Evolutionary conservation across 2,113 vertebrate species (phyloP), one percentile per base, ranked within the genome.

Genomic region (Cyphomyrus plagiostoma): DNA sequence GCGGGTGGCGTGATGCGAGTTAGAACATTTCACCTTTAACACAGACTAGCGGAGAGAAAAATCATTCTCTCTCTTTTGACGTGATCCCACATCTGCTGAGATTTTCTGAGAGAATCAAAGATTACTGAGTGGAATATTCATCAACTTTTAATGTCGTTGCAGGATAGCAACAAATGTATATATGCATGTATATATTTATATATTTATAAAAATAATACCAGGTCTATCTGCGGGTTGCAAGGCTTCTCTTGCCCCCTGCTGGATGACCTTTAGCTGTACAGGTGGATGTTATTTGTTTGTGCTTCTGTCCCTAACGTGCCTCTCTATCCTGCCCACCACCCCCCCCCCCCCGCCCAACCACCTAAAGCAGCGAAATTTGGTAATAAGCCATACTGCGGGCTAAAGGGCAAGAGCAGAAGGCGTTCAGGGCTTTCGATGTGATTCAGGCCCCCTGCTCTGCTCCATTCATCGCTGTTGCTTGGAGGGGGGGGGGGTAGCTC

Each of bases 41-140:
- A 96, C 93, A 94, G 93, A 95, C 92, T 96, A 96, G 95, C 95
- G 3, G 96, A 97, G 96, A 96, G 97, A 97, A 97, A 97, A 97
- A 96, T 97, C 90, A 94, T 23, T 84, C 45, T 84, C 62, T 30
- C n/a, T 84, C 46, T 88, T 50, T 88, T 90, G 49, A 77, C 30
- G 26, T 86, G 91, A 85, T 93, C 93, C 94, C 96, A 95, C 85
- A 87, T 96, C 10, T 94, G 96, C 95, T 95, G 97, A 77, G 62
- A 96, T 96, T 96, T 94, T 95, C 94, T 93, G 95, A 95, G 95
- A 95, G 96, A 95, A 95, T 94, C 94, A 92, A 93, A 93, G 94
- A 94, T 91, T 94, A 93, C 93, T 93, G 96, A 96, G 95, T 96
- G 94, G 92, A 91, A 95, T 95, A 95, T 95, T 95, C 88, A 96